phyloP scores from a whole-genome alignment of 2,113 vertebrate species.

The Scalopus aquaticus region DNA sequence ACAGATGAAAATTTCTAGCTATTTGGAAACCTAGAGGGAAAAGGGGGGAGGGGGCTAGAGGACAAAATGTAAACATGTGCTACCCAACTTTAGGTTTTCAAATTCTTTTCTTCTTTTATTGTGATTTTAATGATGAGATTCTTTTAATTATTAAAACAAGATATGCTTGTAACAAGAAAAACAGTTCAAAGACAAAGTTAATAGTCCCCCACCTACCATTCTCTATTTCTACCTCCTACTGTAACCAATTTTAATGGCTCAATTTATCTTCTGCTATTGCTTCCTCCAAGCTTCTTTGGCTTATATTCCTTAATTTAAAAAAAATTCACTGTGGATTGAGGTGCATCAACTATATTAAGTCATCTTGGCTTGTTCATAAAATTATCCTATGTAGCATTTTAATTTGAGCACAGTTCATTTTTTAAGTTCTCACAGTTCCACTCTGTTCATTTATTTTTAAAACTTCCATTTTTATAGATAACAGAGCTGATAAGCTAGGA shows the following conservation, averaged over 20 bases:
- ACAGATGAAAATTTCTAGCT: neutral
- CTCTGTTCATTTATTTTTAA: slow-evolving; percentile 29
- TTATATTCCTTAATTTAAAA: slow-evolving; percentile 30
- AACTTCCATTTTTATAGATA: slow-evolving; percentile 24
- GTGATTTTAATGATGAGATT: slow-evolving; percentile 8
- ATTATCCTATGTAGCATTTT: slow-evolving; percentile 11
- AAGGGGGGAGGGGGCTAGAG: accelerated
- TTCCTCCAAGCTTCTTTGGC: neutral
- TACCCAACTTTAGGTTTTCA: neutral
- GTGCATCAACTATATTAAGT: slow-evolving; percentile 9
- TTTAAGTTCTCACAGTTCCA: neutral
- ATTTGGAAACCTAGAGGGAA: neutral
- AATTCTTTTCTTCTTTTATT: neutral
- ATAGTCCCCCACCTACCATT: neutral
- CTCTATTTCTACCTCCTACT: neutral
- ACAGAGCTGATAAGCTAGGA: neutral
- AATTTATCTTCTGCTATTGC: neutral
- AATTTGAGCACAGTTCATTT: slow-evolving; percentile 36
- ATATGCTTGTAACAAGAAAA: slow-evolving; percentile 8
- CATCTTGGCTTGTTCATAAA: slow-evolving; percentile 21
- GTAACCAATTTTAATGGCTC: slow-evolving; percentile 16
- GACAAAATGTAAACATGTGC: neutral
- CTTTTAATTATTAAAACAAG: slow-evolving; percentile 42
- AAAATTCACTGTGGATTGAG: slow-evolving; percentile 9
- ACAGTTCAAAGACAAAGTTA: slow-evolving; percentile 25